Evolutionary conservation across 64 coral and sea anemone species (phyloP).

Genomic region (Porites australiensis): DNA sequence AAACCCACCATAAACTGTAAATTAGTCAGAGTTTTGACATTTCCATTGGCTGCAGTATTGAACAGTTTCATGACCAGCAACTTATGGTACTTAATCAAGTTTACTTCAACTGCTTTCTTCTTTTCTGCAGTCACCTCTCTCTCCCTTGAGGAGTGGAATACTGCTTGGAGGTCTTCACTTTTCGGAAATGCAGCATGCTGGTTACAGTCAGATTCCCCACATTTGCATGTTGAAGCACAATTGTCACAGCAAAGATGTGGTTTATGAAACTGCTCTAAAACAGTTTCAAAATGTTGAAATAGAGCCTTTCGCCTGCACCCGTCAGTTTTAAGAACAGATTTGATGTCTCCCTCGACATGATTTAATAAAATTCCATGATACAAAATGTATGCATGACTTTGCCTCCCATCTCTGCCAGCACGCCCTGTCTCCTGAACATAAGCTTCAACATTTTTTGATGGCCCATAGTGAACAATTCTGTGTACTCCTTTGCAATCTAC

Average conservation of each 20-base stretch:
- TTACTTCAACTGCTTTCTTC: conserved; percentile 29
- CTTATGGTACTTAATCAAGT: conserved; percentile 56
- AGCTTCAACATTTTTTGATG: conserved; percentile 59
- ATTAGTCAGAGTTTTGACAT: conserved; percentile 35
- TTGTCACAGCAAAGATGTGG: conserved; percentile 78
- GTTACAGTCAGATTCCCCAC: conserved; percentile 23
- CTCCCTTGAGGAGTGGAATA: background rate
- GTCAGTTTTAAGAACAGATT: conserved; percentile 38
- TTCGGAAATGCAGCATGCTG: conserved; percentile 27
- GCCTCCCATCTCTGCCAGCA: conserved; percentile 62
- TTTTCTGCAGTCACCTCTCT: conserved; percentile 45
- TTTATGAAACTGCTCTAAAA: background rate
- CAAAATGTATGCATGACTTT: conserved; percentile 43
- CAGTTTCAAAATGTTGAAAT: conserved; percentile 53
- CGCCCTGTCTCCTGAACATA: conserved; percentile 81
- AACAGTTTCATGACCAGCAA: conserved; percentile 55
- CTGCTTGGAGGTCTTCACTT: background rate
- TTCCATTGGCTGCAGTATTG: conserved; percentile 15
- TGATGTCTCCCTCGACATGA: conserved; percentile 65
- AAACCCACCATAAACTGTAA: conserved; percentile 46
- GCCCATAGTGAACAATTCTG: conserved; percentile 74
- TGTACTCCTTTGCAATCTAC: conserved; percentile 75
- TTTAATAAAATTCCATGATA: conserved; percentile 39
- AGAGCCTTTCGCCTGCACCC: conserved; percentile 49
- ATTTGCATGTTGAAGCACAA: conserved; percentile 63